These are phyloP conservation scores for Entelurus aequoreus DNA, from an alignment of 2,113 vertebrate genomes.

Conservation along the genomic window DNA sequence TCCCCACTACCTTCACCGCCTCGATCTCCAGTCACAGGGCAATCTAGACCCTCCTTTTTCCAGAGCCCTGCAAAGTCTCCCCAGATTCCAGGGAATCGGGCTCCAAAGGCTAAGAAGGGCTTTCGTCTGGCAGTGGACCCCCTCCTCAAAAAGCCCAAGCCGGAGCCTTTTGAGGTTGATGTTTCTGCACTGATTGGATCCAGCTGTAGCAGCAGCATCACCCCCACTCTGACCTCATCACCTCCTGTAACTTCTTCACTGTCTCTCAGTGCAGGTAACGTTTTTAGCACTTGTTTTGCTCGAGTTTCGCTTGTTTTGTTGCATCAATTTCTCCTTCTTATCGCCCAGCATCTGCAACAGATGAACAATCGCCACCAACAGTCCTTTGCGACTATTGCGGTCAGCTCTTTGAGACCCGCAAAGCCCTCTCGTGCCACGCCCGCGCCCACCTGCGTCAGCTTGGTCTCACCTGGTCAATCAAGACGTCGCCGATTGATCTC, in stretches of 20 bases:
- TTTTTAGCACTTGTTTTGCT: background rate
- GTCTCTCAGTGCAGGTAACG: conserved; percentile 36
- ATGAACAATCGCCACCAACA: conserved; percentile 70
- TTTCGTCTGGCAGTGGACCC: conserved; percentile 60
- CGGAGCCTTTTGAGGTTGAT: conserved; percentile 56
- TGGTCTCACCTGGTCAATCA: conserved; percentile 83
- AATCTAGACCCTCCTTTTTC: background rate
- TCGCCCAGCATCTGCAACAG: conserved; percentile 23
- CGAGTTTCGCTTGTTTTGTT: background rate
- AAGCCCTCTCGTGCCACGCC: conserved; percentile 88
- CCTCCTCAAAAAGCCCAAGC: conserved; percentile 70
- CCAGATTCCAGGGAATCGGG: conserved; percentile 12
- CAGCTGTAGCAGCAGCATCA: background rate
- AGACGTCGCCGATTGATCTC: conserved; percentile 84
- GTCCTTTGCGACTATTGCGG: conserved; percentile 88
- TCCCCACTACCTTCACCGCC: background rate
- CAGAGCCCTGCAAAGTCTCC: conserved; percentile 40
- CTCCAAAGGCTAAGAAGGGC: conserved; percentile 72
- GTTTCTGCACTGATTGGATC: conserved; percentile 22
- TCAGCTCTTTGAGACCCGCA: conserved; percentile 89
- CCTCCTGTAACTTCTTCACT: conserved; percentile 15
- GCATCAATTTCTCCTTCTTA: background rate
- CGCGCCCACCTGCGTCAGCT: conserved; percentile 88
- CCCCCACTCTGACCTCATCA: conserved; percentile 10
- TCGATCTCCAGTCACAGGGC: conserved; percentile 18